Percentiles rank a stretch among this genome's conserved stretches.
Evolutionary conservation across 2,113 vertebrate species (phyloP).

Genomic region (Hippocampus comes): DNA sequence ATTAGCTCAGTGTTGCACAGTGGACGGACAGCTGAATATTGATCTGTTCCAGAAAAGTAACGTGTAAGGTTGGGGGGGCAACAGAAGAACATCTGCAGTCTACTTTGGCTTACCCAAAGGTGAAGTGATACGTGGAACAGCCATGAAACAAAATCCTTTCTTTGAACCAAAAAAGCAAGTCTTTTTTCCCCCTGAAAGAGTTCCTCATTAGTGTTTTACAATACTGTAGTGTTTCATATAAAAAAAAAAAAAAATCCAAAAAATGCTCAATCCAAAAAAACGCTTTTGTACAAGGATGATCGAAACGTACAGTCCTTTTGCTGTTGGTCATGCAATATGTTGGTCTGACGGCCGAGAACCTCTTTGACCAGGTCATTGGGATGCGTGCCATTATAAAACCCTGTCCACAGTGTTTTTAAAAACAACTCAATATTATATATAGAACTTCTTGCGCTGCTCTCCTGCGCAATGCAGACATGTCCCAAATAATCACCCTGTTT

Average conservation of each 20-base stretch:
- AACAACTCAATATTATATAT: background rate
- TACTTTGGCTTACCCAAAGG: constrained; percentile 75
- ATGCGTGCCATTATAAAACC: constrained; percentile 56
- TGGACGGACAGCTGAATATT: constrained; percentile 66
- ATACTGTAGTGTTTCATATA: constrained; percentile 28
- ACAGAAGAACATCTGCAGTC: constrained; percentile 71
- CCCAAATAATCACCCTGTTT: constrained; percentile 44
- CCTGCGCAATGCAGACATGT: constrained; percentile 38
- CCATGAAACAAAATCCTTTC: constrained; percentile 53
- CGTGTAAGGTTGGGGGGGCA: constrained; percentile 37
- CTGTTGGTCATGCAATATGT: constrained; percentile 71
- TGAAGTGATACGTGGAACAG: constrained; percentile 71
- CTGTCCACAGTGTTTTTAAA: constrained; percentile 52
- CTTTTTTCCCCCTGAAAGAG: constrained; percentile 36
- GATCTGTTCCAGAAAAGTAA: constrained; percentile 39
- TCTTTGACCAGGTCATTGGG: constrained; percentile 56
- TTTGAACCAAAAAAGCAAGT: constrained; percentile 48
- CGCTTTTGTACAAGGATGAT: constrained; percentile 54
- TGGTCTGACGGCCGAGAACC: constrained; percentile 50
- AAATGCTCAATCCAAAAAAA: constrained; percentile 41
- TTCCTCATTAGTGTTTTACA: constrained; percentile 45
- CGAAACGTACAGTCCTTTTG: constrained; percentile 58
- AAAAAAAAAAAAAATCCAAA: constrained; percentile 53
- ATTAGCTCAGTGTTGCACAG: constrained; percentile 54
- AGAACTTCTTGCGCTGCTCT: constrained; percentile 22